These are phyloP conservation scores for Andricus curvator DNA, from an alignment of 2,888 invertebrate species.

Conservation along the genomic window DNA sequence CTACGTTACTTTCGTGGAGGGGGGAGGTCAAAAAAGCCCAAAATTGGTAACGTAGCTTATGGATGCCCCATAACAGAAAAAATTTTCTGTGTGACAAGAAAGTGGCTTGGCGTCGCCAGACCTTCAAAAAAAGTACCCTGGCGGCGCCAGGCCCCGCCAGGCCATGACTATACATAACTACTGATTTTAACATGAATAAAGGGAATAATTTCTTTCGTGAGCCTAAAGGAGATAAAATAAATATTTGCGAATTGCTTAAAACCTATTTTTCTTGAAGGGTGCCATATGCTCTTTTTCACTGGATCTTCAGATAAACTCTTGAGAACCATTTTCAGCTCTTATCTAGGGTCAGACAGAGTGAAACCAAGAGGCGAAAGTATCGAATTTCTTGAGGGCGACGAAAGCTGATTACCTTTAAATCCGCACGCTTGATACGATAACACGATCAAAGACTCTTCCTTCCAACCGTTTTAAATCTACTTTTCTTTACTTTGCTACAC, in stretches of 20 bases:
- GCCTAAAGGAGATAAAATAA: not conserved
- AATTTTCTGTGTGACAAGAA: too few species aligned
- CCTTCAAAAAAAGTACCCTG: too few species aligned
- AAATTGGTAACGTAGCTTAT: too few species aligned
- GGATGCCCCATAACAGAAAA: too few species aligned
- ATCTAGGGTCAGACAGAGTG: constrained; percentile 36
- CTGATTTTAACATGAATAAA: too few species aligned
- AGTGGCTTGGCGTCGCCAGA: too few species aligned
- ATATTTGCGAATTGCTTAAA: not conserved
- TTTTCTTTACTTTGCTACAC: constrained; percentile 58
- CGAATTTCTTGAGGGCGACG: constrained; percentile 41
- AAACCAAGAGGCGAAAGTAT: constrained; percentile 45
- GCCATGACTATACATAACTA: too few species aligned
- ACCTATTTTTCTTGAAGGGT: not conserved
- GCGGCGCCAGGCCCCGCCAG: too few species aligned
- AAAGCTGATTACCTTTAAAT: constrained; percentile 56
- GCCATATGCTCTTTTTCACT: not conserved
- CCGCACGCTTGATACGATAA: constrained; percentile 68
- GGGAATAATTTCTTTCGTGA: too few species aligned
- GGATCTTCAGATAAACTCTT: not conserved
- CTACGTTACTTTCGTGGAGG: too few species aligned
- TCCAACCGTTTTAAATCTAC: constrained; percentile 66
- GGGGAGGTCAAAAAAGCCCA: too few species aligned
- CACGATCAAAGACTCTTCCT: constrained; percentile 66
- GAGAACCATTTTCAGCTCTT: constrained; percentile 3